Conservation (phyloP, 1,140 invertebrate species). For the Drosophila chauvacae region DNA sequence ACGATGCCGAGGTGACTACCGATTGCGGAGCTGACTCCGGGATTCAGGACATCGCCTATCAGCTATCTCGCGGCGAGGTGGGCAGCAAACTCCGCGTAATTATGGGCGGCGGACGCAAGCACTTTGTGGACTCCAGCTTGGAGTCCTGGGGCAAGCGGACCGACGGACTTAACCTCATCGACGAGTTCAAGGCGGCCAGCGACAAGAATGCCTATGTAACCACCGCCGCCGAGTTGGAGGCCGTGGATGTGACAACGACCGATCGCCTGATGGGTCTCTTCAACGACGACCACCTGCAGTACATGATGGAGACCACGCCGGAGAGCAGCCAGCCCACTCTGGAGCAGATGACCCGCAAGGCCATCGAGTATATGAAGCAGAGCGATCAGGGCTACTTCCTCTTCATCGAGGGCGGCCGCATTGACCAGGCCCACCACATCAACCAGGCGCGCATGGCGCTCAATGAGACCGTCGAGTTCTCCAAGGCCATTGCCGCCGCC, state of each 20-base stretch:
- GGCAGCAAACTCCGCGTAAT: conserved; percentile 88
- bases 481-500: conserved; percentile 86
- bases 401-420: conserved; percentile 88
- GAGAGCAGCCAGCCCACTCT: conserved; percentile 87
- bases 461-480: conserved; percentile 87
- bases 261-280: conserved; percentile 86
- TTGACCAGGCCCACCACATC: conserved; percentile 93
- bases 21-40: conserved; percentile 75
- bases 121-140: conserved; percentile 86
- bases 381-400: conserved; percentile 88
- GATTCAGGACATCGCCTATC: conserved; percentile 90
- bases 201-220: conserved; percentile 87
- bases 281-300: conserved; percentile 85
- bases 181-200: conserved; percentile 86
- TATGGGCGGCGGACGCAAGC: conserved; percentile 89
- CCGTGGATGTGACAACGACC: conserved; percentile 73
- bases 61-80: conserved; percentile 89
- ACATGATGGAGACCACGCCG: conserved; percentile 85
- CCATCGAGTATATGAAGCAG: conserved; percentile 90
- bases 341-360: conserved; percentile 92
- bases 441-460: conserved; percentile 89
- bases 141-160: conserved; percentile 85
- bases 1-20: conserved; percentile 86
- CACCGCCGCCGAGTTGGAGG: conserved; percentile 86
- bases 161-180: conserved; percentile 89